These are phyloP conservation scores for Thrips palmi DNA, from an alignment of 1,140 invertebrate species.

Conservation along the genomic window DNA sequence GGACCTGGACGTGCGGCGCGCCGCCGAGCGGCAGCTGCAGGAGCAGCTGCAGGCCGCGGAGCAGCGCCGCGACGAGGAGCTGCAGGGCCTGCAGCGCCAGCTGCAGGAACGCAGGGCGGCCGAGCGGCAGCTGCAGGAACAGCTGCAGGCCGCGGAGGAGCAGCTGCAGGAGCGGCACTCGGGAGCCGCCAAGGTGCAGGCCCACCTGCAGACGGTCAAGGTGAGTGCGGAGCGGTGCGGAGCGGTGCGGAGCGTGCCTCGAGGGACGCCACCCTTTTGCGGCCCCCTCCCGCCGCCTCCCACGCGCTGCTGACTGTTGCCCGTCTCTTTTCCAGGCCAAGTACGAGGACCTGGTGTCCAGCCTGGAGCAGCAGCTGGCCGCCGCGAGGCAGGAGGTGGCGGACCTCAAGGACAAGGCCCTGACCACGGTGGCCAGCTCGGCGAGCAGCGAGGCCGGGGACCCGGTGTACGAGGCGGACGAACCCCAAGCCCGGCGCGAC, in stretches of 20 bases:
- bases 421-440: too few species aligned
- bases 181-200: background rate
- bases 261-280: too few species aligned
- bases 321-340: slow-evolving; percentile 25
- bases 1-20: slow-evolving; percentile 3
- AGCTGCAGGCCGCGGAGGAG: slow-evolving; percentile 11
- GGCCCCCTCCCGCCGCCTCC: too few species aligned
- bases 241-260: too few species aligned
- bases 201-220: background rate
- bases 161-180: background rate
- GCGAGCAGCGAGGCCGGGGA: too few species aligned
- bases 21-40: slow-evolving; percentile 8
- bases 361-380: slow-evolving; percentile 41
- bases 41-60: slow-evolving; percentile 10
- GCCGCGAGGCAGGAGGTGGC: slow-evolving; percentile 17
- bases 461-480: slow-evolving; percentile 2
- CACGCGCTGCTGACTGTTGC: background rate
- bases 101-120: too few species aligned
- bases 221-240: background rate
- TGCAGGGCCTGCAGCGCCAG: too few species aligned
- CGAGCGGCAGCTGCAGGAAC: slow-evolving; percentile 9
- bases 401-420: slow-evolving; percentile 6
- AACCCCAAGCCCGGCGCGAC: slow-evolving; percentile 6
- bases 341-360: slow-evolving; percentile 50
- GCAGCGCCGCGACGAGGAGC: too few species aligned